phyloP scores from a whole-genome alignment of 2,797 vertebrate genomes.

The Mionectes olivaceus region DNA sequence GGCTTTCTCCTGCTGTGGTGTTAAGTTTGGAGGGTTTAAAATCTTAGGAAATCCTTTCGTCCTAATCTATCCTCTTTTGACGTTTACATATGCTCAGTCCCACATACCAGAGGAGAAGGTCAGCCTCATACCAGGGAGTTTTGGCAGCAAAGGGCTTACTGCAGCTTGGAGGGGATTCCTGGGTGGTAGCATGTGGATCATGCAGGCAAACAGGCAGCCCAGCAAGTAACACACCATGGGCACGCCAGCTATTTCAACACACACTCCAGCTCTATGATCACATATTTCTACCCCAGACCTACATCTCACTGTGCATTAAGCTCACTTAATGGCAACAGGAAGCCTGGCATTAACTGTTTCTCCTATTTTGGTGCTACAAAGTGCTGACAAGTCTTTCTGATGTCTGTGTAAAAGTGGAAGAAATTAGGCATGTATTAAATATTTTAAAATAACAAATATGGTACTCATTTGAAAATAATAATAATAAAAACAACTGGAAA shows the following conservation, averaged over 20 bases:
- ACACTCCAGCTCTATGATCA: neutral
- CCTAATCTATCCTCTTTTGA: conserved; percentile 36
- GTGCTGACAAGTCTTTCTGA: neutral
- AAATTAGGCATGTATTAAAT: neutral
- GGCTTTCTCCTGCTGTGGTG: neutral
- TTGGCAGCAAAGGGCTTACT: neutral
- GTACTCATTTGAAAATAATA: neutral
- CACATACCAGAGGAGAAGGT: neutral
- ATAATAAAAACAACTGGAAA: neutral
- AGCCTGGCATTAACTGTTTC: neutral
- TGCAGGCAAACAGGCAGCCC: neutral
- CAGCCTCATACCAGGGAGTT: neutral
- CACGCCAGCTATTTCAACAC: neutral
- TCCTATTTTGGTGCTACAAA: neutral
- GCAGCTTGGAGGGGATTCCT: neutral
- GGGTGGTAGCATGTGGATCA: neutral
- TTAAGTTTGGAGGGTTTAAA: conserved; percentile 25
- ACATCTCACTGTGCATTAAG: rapidly evolving
- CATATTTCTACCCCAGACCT: neutral
- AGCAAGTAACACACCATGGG: neutral
- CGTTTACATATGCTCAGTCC: neutral
- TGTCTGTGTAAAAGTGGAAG: neutral
- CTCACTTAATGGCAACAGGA: neutral
- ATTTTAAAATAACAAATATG: neutral
- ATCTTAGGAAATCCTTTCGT: conserved; percentile 54